Evolutionary conservation across 2,888 invertebrate genomes (phyloP), one percentile per base, ranked within the genome.

Genomic region (Tetragonisca angustula): DNA sequence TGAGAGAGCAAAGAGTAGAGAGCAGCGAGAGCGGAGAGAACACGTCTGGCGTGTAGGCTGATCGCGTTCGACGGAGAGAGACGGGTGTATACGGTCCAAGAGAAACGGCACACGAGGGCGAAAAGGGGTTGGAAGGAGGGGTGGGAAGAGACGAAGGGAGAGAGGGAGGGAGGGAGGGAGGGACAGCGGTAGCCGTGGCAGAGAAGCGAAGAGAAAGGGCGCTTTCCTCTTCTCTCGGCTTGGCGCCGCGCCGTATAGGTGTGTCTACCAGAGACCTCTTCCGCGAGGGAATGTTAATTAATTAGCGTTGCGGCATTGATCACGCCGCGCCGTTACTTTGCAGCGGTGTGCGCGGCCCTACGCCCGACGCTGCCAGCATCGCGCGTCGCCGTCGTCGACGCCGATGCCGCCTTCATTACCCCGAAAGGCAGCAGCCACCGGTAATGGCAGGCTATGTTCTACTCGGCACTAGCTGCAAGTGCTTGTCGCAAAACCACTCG

Each of bases 231-330:
- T 78, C 75, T 78, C 79, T 82, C 68, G 79, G 43, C 43, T 43
- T 43, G 43, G 43, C 43, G 43, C 43, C 43, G 43, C 43, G 43
- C 43, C 71, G 85, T 84, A 76, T 89, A 89, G 89, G 89, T 88
- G 89, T 89, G 87, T 89, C 89, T 89, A 79, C 81, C 87, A 72
- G 89, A 83, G 88, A 88, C 85, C 87, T 87, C 90, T 86, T 88
- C 85, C 88, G 90, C 88, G 85, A 89, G 88, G 91, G 91, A 91
- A 92, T 92, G 92, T 91, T 92, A 92, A 92, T 92, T 92, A 92
- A 92, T 92, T 92, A 92, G 91, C 89, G 90, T 89, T 87, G 92
- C 89, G 89, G 91, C 92, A 91, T 92, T 91, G 92, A 92, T 92
- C 91, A 91, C 87, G 87, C 86, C 84, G 89, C 87, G 87, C 86